These are phyloP conservation scores for Apamea crenata DNA, from an alignment of 2,888 invertebrate species.

Conservation along the genomic window DNA sequence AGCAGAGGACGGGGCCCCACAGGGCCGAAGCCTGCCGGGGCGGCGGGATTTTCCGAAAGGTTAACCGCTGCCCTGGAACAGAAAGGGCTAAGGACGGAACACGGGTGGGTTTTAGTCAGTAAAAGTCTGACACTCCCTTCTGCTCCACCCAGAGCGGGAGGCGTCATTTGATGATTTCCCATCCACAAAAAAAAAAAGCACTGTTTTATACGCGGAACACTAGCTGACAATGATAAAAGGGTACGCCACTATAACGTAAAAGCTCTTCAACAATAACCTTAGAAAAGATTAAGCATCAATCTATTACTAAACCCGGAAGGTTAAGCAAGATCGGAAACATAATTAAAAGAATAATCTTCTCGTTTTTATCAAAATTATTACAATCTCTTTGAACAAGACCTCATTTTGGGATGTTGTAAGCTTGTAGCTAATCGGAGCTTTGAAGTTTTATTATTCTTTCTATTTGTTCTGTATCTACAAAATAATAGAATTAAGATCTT, in stretches of 20 bases:
- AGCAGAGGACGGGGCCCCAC: no score
- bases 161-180: no score
- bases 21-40: no score
- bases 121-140: no score
- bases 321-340: slow-evolving; percentile 28
- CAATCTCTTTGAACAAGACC: slow-evolving; percentile 42
- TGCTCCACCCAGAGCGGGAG: no score
- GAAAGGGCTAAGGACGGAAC: no score
- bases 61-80: no score
- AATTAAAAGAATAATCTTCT: slow-evolving; percentile 55
- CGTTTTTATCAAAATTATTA: slow-evolving; percentile 22
- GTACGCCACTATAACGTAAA: background rate
- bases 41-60: no score
- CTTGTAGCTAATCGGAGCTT: slow-evolving; percentile 46
- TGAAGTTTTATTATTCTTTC: slow-evolving; percentile 46
- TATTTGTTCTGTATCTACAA: slow-evolving; percentile 62
- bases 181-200: no score
- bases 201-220: background rate
- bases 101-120: no score
- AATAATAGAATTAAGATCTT: slow-evolving; percentile 66
- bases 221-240: background rate
- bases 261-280: background rate
- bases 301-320: slow-evolving; percentile 5
- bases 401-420: slow-evolving; percentile 56
- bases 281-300: slow-evolving; percentile 1